These are phyloP conservation scores for Apogon talboti DNA, from an alignment of 2,797 vertebrate genomes.

Conservation along the genomic window DNA sequence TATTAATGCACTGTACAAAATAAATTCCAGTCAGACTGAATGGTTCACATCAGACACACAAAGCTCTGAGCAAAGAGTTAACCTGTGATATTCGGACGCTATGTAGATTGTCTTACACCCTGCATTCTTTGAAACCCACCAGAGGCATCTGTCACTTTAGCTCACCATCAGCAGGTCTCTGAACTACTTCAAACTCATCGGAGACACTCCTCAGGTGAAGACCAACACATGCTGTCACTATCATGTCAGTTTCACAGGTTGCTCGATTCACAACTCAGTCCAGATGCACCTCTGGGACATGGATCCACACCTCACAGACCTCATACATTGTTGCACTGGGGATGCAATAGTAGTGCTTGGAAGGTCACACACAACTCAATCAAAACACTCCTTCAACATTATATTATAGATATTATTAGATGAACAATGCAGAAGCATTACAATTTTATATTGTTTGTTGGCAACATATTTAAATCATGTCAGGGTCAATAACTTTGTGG, in stretches of 20 bases:
- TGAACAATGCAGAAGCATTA: too few species aligned
- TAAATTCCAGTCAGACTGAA: constrained; percentile 38
- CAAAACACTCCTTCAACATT: too few species aligned
- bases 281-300: constrained; percentile 15
- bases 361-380: too few species aligned
- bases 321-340: not conserved
- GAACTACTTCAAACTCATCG: constrained; percentile 42
- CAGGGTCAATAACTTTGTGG: too few species aligned
- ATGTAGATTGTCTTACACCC: constrained; percentile 32
- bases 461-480: too few species aligned
- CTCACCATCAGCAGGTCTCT: constrained; percentile 59
- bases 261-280: constrained; percentile 34
- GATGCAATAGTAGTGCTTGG: not conserved
- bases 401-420: too few species aligned
- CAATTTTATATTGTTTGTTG: too few species aligned
- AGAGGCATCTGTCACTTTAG: constrained; percentile 60
- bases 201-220: constrained; percentile 53
- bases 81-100: constrained; percentile 38
- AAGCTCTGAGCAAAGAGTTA: constrained; percentile 21
- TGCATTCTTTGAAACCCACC: constrained; percentile 53
- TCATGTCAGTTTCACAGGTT: constrained; percentile 17
- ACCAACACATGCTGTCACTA: constrained; percentile 26
- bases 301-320: not conserved
- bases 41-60: constrained; percentile 32
- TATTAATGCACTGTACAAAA: constrained; percentile 62